Evolutionary conservation across 2,888 invertebrate species (phyloP), one percentile per base, ranked within the genome.

Genomic region (Boloria euphrosyne): DNA sequence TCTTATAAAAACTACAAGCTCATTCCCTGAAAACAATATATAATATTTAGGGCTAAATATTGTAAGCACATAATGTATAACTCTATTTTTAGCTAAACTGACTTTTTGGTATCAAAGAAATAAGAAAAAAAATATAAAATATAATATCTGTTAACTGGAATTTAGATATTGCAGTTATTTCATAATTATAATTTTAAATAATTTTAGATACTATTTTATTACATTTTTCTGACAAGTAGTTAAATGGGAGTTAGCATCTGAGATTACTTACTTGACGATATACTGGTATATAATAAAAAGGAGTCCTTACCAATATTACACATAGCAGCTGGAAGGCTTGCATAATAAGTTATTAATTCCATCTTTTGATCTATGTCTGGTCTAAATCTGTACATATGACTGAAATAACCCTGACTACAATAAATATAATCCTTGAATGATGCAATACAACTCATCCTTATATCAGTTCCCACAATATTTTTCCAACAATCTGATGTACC

Each of bases 341-440:
- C 74, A 66, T 86, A 89, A 57, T 65, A 70, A 0, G 79, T 75
- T 7, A 86, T 74, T 18, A 77, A 60, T 59, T 85, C 73, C 49
- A 90, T 71, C n/a, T 65, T 72, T 0, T 62, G 59, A 66, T 86
- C 82, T 2, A 74, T 58, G 44, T 75, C 81, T 1, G 91, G 90
- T 46, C 72, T 78, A 68, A 90, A 89, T 69, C 87, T 81, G 62
- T 84, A 85, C 55, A 91, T 57, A 50, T 80, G 76, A 22, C 76
- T 80, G 60, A 86, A 89, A 62, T 84, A 90, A 68, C 79, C 83
- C 68, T 90, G 90, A 0, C 84, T 80, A 58, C 86, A 84, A 67
- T 89, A 90, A 49, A 92, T 84, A 69, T 84, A 82, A 0, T 81
- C 82, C 52, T 80, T 84, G 52, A 75, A 86, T 3, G 91, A 86